Base-by-base conservation (phyloP, 2,113 vertebrate genomes). In the Galemys pyrenaicus region DNA sequence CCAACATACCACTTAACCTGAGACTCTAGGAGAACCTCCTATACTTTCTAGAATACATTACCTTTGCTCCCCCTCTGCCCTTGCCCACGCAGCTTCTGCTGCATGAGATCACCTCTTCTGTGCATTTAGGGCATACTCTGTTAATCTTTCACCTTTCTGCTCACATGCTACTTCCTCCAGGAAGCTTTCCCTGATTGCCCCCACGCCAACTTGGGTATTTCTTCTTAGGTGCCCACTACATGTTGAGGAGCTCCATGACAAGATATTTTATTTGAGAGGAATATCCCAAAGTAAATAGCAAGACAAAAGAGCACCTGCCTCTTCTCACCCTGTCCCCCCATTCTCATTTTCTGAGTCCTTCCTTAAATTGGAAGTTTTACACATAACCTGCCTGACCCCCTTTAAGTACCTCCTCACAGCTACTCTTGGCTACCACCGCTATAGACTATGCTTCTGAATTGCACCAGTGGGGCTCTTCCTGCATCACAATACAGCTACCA, bases 111-210 rank as follows among this genome's bases (percentile, higher is more conserved):
- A 7, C 3, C 32, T 32, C 5, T 3, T 68, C 22, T 41, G 20
- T 44, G 30, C 65, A 15, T 64, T 30, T 30, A 81, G 37, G 13
- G 37, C 4, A 39, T 2, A 41, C 3, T 35, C 39, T 64, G 13
- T 35, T 49, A 26, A 65, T 67, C 32, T 39, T 91, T 49, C 30
- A 85, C n/a, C 13, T 39, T 28, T 74, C 94, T 19, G 0, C 4
- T 92, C 65, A 74, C 17, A 41, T 60, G n/a, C 60, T 71, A 10
- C 46, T 91, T 85, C 49, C n/a, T 94, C 30, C 46, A 65, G 58
- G 65, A 84, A 94, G 19, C 17, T 77, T 87, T 65, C 51, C 44
- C 77, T 85, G 71, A 92, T 13, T 90, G 39, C 60, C 28, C 28
- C 9, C 20, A 22, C 32, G 49, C 32, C 20, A 15, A 54, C 9